Evolutionary conservation across 1,140 invertebrate species (phyloP).

Genomic region (Drosophila busckii): DNA sequence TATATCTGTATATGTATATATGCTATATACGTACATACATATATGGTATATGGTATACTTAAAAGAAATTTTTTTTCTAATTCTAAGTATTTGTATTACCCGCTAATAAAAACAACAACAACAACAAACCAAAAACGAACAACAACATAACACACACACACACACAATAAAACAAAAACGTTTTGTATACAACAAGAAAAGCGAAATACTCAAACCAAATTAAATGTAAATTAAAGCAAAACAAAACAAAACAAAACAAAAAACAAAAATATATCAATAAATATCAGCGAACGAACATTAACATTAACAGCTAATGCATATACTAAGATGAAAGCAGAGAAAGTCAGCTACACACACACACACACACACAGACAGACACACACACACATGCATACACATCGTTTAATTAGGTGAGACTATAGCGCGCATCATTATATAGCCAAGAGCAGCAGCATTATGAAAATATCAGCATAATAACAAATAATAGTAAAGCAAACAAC

Average conservation of each 20-base stretch:
- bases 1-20: conserved; percentile 15
- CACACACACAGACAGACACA: background rate
- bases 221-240: conserved; percentile 31
- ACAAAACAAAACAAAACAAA: conserved; percentile 36
- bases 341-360: conserved; percentile 1
- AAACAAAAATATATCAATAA: conserved; percentile 64
- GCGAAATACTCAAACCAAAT: conserved; percentile 27
- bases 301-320: conserved; percentile 1
- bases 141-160: conserved; percentile 20
- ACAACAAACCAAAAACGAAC: conserved; percentile 18
- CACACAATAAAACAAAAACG: conserved; percentile 34
- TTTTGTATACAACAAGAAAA: conserved; percentile 47
- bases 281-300: conserved; percentile 51
- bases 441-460: conserved; percentile 17
- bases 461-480: conserved; percentile 24
- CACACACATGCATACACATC: conserved; percentile 31
- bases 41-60: conserved; percentile 12
- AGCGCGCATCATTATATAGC: conserved; percentile 62
- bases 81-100: conserved; percentile 69
- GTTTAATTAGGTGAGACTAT: conserved; percentile 54
- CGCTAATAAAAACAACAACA: conserved; percentile 43
- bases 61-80: conserved; percentile 58
- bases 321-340: too few species aligned
- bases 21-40: conserved; percentile 9
- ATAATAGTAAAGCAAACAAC: conserved; percentile 10